phyloP scores from a whole-genome alignment of 2,797 vertebrate genomes.

The Cossypha caffra region DNA sequence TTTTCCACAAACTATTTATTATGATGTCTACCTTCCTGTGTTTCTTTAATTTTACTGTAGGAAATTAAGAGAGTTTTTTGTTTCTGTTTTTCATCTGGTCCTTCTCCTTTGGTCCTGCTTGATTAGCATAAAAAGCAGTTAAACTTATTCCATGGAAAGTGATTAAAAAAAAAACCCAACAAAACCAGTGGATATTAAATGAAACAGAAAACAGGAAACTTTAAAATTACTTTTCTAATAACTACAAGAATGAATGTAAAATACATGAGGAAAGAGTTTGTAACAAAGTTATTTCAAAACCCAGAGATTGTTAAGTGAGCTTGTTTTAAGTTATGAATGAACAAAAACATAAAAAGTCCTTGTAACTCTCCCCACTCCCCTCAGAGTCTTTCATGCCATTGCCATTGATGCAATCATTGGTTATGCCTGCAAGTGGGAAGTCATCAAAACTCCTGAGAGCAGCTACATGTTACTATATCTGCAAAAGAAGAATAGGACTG shows the following conservation, averaged over 20 bases:
- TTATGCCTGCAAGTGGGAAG: background rate
- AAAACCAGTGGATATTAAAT: background rate
- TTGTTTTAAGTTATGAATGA: background rate
- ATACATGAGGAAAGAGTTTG: background rate
- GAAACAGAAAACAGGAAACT: background rate
- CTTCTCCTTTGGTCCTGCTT: background rate
- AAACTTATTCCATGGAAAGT: background rate
- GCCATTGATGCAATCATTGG: background rate
- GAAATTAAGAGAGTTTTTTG: background rate
- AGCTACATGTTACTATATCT: background rate
- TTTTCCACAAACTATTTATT: background rate
- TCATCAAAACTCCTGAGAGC: background rate
- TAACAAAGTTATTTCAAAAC: background rate
- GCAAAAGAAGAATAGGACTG: background rate
- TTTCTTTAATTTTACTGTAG: background rate
- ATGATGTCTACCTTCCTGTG: background rate
- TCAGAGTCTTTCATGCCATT: background rate
- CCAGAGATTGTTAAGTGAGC: background rate
- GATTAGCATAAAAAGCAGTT: background rate
- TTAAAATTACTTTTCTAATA: background rate
- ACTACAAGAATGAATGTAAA: background rate
- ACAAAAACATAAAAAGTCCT: background rate
- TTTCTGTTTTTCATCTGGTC: background rate
- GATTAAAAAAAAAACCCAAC: fast-evolving
- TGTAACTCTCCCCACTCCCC: background rate